phyloP scores from a whole-genome alignment of 2,113 vertebrate genomes.

The Sinocyclocheilus grahami region DNA sequence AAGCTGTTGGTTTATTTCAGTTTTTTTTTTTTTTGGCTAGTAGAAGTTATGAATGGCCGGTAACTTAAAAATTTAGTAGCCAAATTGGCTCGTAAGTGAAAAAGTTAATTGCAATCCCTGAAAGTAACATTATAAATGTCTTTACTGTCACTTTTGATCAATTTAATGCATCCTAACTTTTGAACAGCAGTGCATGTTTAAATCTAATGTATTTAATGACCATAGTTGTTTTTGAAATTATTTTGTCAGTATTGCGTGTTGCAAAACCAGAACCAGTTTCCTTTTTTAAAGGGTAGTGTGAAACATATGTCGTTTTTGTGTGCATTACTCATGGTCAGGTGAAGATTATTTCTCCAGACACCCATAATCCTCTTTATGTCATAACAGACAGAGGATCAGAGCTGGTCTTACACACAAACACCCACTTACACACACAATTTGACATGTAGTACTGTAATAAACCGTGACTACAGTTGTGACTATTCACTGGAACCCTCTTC shows the following conservation, averaged over 20 bases:
- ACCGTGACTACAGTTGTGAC: background rate
- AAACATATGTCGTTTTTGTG: conserved; percentile 36
- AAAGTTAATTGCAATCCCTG: too few relatives aligned
- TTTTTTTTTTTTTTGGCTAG: too few relatives aligned
- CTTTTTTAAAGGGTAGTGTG: conserved; percentile 29
- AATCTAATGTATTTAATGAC: background rate
- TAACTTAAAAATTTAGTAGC: too few relatives aligned
- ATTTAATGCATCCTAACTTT: background rate
- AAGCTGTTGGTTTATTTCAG: too few relatives aligned
- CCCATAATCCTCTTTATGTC: conserved; percentile 56
- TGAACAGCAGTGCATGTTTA: background rate
- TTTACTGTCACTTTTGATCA: background rate
- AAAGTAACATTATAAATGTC: background rate
- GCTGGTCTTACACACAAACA: conserved; percentile 30
- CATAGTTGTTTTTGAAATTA: background rate
- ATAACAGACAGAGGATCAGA: conserved; percentile 49
- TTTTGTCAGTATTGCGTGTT: background rate
- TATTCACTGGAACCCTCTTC: background rate
- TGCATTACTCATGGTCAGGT: conserved; percentile 15
- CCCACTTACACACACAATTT: conserved; percentile 27
- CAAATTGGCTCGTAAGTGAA: too few relatives aligned
- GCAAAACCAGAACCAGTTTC: conserved; percentile 25
- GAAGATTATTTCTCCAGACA: conserved; percentile 42
- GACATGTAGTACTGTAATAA: background rate
- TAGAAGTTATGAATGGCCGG: too few relatives aligned